phyloP scores from a whole-genome alignment of 1,140 invertebrate genomes.

The Alviniconcha marisindica region DNA sequence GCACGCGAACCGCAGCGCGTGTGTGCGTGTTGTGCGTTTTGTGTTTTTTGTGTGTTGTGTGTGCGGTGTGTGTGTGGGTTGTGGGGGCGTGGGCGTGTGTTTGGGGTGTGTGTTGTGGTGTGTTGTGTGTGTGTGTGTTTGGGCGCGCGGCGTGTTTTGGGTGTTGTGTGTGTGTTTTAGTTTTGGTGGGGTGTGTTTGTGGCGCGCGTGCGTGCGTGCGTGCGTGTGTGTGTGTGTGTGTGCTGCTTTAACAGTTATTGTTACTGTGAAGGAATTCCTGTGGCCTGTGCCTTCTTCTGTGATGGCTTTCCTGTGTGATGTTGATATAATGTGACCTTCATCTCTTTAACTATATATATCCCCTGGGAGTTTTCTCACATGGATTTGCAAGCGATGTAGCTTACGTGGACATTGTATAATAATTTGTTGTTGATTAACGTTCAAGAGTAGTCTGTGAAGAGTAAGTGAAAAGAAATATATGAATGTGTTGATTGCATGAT shows the following conservation, averaged over 20 bases:
- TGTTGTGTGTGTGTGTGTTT: constrained; percentile 1
- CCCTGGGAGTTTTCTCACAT: background rate
- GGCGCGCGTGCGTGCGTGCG: too few species aligned
- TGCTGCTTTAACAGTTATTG: too few species aligned
- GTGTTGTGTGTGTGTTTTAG: too few species aligned
- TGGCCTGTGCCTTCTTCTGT: background rate
- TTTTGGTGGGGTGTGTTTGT: background rate
- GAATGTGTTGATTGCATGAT: too few species aligned
- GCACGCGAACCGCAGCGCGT: too few species aligned
- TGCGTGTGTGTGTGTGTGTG: too few species aligned
- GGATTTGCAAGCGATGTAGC: background rate
- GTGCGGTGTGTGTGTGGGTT: background rate
- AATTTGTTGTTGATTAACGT: background rate
- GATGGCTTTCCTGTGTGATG: background rate
- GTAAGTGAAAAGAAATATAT: too few species aligned
- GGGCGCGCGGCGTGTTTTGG: background rate
- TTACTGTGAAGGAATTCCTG: background rate
- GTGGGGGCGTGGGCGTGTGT: background rate
- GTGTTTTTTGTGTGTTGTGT: constrained; percentile 7
- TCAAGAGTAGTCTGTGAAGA: background rate
- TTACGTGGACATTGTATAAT: background rate
- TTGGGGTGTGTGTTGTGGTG: too few species aligned
- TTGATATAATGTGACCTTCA: background rate
- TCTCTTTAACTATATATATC: background rate
- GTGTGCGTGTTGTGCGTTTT: too few species aligned